Evolutionary conservation across 2,113 vertebrate species (phyloP).

Genomic region (Clarias macrocephalus): DNA sequence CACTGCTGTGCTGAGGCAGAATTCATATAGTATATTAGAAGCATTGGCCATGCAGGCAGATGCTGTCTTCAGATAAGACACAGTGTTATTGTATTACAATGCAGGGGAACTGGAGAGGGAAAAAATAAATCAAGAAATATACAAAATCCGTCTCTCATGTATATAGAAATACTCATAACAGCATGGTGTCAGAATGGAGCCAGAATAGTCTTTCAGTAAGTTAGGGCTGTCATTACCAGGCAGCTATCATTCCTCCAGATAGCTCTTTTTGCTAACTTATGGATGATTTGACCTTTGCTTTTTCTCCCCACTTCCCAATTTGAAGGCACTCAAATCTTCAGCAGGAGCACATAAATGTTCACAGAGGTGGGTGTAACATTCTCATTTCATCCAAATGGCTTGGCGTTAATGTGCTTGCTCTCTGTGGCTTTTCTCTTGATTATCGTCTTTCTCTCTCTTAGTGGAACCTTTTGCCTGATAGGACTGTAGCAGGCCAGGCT

Average conservation of each 20-base stretch:
- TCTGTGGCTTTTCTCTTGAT: conserved; percentile 39
- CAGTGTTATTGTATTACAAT: not conserved
- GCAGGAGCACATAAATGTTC: not conserved
- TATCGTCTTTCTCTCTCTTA: conserved; percentile 48
- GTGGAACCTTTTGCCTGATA: conserved; percentile 43
- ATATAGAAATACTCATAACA: conserved; percentile 26
- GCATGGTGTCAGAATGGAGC: conserved; percentile 25
- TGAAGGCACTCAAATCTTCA: conserved; percentile 34
- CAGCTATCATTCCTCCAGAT: conserved; percentile 12
- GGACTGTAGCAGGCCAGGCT: conserved; percentile 42
- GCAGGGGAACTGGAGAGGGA: not conserved
- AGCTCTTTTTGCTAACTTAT: conserved; percentile 39
- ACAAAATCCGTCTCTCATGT: conserved; percentile 35
- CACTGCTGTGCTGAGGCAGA: not conserved
- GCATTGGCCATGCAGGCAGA: conserved; percentile 17
- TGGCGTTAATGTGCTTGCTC: conserved; percentile 18
- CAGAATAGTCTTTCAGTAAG: conserved; percentile 32
- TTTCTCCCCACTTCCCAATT: conserved; percentile 4
- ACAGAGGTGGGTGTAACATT: conserved; percentile 45
- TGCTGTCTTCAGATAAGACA: conserved; percentile 14
- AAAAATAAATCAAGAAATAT: not conserved
- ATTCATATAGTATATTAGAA: conserved; percentile 13
- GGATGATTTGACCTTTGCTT: conserved; percentile 55
- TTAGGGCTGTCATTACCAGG: conserved; percentile 21
- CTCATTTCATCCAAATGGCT: conserved; percentile 40